A percentile compares a stretch with the other conserved stretches of the same genome.
Conservation (phyloP, 2,113 vertebrate genomes). For the Cheilinus undulatus region DNA sequence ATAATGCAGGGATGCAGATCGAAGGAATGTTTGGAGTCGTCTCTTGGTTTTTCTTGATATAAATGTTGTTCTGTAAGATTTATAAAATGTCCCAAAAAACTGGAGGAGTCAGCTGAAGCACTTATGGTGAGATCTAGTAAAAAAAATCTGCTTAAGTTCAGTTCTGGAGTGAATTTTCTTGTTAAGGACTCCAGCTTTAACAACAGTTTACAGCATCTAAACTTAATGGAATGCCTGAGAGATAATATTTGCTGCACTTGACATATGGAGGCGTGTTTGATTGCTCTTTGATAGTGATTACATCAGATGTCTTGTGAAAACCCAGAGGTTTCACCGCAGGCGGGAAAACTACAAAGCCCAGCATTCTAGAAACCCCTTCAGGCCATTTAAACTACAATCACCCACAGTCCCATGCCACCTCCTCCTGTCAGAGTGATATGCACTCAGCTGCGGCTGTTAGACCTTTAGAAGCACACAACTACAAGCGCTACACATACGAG, state of each 20-base stretch:
- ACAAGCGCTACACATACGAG: constrained; percentile 24
- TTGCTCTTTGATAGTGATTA: constrained; percentile 46
- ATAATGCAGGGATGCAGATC: no score
- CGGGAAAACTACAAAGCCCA: constrained; percentile 59
- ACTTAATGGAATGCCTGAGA: background rate
- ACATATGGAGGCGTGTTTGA: constrained; percentile 36
- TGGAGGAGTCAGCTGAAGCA: no score
- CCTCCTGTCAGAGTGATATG: constrained; percentile 35
- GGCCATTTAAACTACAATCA: constrained; percentile 66
- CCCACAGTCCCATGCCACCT: constrained; percentile 42
- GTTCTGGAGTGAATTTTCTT: background rate
- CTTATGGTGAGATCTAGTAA: background rate
- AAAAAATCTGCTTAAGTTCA: background rate
- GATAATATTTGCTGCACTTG: constrained; percentile 22
- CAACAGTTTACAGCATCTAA: background rate
- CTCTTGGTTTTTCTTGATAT: no score
- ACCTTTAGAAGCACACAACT: constrained; percentile 37
- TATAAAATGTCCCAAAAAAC: no score
- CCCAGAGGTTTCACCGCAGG: constrained; percentile 55
- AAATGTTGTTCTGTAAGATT: no score
- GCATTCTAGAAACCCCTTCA: constrained; percentile 52
- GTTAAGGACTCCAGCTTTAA: background rate
- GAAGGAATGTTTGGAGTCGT: no score
- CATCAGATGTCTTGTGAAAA: constrained; percentile 48
- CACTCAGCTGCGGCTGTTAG: constrained; percentile 40